Base-by-base conservation (phyloP, 37 sponge, comb jelly and placozoan species). In the Bolinopsis microptera region DNA sequence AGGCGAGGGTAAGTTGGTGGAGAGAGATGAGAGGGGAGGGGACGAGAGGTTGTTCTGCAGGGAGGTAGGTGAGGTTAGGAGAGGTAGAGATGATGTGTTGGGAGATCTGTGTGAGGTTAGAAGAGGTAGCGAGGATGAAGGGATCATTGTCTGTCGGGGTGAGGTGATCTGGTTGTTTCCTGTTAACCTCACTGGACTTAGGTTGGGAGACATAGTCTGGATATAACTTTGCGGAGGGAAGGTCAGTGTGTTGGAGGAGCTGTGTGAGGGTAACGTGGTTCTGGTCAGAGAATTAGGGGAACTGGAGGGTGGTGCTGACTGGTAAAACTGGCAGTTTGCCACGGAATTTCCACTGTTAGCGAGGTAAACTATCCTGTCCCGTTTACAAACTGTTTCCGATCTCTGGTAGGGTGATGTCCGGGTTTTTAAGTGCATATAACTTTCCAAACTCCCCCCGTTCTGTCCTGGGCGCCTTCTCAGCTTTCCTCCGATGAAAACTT, bases 401-500 rank as follows among this genome's bases (percentile, higher is more conserved):
- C 61, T 5, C 61, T 48, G 61, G 61, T 48, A 48, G 35, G 80
- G 80, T 0, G 80, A 77, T 1, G 80, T 77, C 35, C 80, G 1
- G 9, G 80, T 77, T 36, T 77, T 77, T 8, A 77, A 36, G 37
- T 77, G 80, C 33, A 77, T 27, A 36, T 77, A 77, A 32, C 80
- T 77, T 21, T 28, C 74, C 31, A 27, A 77, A 27, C 80, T 77
- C 36, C 32, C 90, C 25, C 36, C 61, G 26, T 86, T 86, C 1
- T n/a, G 36, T 23, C 61, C 41, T 1, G 36, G 36, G 22, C 90
- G 40, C 39, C 90, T 86, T 30, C 90, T 9, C 30, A 86, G 90
- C 28, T 86, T 86, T 1, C 90, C 90, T 28, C 90, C 90, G 36
- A 86, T 86, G 30, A 86, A 86, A 40, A 86, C 90, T 25, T 93